Base-by-base conservation (phyloP, 2,888 invertebrate genomes). In the Meiosimyza decipiens region DNA sequence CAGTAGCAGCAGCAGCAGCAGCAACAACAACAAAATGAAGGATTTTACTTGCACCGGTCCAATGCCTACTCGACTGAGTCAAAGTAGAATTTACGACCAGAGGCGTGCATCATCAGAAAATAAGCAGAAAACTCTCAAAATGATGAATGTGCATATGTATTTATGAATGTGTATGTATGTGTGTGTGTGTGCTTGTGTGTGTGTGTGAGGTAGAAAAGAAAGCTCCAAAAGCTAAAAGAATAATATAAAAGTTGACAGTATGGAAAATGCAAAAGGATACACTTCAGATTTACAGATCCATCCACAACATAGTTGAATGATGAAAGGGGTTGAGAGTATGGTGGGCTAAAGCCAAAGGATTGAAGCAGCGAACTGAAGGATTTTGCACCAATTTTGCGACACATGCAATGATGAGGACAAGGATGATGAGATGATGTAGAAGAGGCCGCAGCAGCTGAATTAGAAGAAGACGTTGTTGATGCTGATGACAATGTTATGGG, bases 401-500 rank as follows among this genome's bases (percentile, higher is more conserved):
- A 65, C 54, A 72, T 49, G 65, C 60, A 72, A 65, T 40, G 55
- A 55, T 15, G 55, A 57, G 18, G 33, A 59, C 55, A 55, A 66
- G 66, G 47, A 67, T 60, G 51, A 33, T 40, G 66, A 12, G 57
- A 59, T 64, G 12, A 33, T 33, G 40, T 54, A 28, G 13, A 60
- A 57, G 69, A 18, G 47, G 50, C 49, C 33, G 28, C 33, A 50
- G 16, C 65, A 55, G 66, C 9, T 9, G 65, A 13, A 15, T 33
- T 50, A 33, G 74, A 82, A 51, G 64, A 60, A 52, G 69, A 12
- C 60, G 60, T n/a, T 67, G 50, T 80, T 81, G 79, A 82, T 82
- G 82, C 78, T 82, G 82, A 82, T 82, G 82, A 82, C 82, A 82
- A 82, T 82, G 82, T 82, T 82, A 82, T 82, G 82, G 82, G 82